Base-by-base conservation (phyloP, 2,888 invertebrate genomes). In the Fragum fragum region DNA sequence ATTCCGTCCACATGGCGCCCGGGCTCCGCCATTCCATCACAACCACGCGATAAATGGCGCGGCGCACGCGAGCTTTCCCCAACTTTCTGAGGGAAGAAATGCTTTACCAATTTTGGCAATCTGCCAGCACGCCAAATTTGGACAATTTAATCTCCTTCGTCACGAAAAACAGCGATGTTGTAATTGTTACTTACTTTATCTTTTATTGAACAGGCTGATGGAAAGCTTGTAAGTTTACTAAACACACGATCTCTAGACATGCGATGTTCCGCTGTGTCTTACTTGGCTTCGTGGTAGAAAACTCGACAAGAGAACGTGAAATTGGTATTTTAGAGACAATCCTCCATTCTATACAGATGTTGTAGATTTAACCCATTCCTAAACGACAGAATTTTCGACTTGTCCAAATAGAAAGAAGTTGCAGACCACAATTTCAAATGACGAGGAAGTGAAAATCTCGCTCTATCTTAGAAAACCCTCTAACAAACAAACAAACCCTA, bases 101-200 rank as follows among this genome's bases (percentile, higher is more conserved):
- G 59, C 66, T 76, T 79, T 70, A 76, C 76, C 76, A 61, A 11
- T 53, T 73, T 70, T 76, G 76, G 79, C 83, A 75, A 83, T 83
- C 83, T 70, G 76, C 83, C 83, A 70, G 71, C 55, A 69, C 63
- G 73, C 70, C 71, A 68, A 77, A 74, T 83, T 80, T 74, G 59
- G 73, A 83, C 73, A 77, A 80, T 83, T 83, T 83, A 79, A 83
- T 83, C 75, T 80, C 61, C 77, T 66, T 39, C 61, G 79, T 83
- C 83, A 83, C 83, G 83, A 68, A 74, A 79, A 74, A 42, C 59
- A 68, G 77, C 76, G 77, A 79, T 82, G 70, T 63, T 76, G 79
- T 79, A 76, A 79, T 79, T 80, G 79, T 83, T 83, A 61, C 83
- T 80, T 66, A 74, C 71, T 75, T 79, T 83, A 83, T 82, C 78